These are phyloP conservation scores for Ophioninae sp. DNA, from an alignment of 2,888 invertebrate species.

Conservation along the genomic window DNA sequence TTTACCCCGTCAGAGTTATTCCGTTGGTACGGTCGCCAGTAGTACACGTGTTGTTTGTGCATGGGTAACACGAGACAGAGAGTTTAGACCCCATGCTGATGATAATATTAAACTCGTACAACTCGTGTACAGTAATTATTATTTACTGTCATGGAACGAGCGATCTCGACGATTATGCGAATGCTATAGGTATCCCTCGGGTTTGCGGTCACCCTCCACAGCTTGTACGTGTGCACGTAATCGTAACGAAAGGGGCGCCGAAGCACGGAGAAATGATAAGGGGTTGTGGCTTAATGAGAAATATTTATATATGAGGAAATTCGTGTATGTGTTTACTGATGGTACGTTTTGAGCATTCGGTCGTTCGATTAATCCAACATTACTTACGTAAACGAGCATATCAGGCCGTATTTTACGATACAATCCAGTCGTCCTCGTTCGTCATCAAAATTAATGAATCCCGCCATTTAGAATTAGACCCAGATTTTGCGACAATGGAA, in stretches of 20 bases:
- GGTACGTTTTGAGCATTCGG: conserved; percentile 57
- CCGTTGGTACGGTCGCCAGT: conserved; percentile 6
- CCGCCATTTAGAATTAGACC: background rate
- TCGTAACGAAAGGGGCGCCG: conserved; percentile 19
- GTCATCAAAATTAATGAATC: background rate
- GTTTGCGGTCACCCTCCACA: conserved; percentile 16
- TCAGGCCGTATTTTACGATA: conserved; percentile 1
- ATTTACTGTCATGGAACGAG: conserved; percentile 34
- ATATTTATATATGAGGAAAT: conserved; percentile 37
- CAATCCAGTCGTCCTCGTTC: background rate
- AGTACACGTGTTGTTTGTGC: conserved; percentile 4
- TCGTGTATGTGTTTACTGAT: conserved; percentile 58
- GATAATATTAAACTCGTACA: conserved; percentile 56
- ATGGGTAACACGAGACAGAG: conserved; percentile 12
- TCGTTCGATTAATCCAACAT: conserved; percentile 62
- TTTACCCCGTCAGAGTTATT: conserved; percentile 26
- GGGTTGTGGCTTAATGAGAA: conserved; percentile 38
- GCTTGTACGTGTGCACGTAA: conserved; percentile 26
- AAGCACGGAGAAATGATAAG: conserved; percentile 25
- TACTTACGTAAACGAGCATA: conserved; percentile 46
- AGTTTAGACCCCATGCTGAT: conserved; percentile 41
- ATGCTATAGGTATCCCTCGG: background rate
- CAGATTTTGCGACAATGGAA: background rate
- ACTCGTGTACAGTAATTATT: conserved; percentile 55
- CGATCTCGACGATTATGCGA: conserved; percentile 41